Conservation (phyloP, 2,797 vertebrate species). For the Melanotaenia boesemani region DNA sequence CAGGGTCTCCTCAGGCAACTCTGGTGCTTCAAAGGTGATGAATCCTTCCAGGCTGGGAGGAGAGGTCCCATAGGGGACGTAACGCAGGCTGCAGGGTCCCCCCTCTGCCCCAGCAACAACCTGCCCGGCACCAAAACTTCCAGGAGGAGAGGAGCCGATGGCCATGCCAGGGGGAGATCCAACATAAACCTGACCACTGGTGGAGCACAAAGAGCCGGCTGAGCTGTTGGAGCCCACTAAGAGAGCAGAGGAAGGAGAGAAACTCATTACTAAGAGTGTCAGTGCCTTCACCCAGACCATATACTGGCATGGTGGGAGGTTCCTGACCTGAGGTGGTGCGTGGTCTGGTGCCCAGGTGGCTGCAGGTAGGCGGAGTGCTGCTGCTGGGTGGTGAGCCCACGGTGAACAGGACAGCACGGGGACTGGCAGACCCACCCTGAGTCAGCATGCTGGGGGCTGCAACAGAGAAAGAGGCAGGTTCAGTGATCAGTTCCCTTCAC, state of each 20-base stretch:
- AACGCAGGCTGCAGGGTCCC: conserved; percentile 90
- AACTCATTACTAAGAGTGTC: background rate
- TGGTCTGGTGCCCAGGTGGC: conserved; percentile 89
- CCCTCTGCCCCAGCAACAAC: conserved; percentile 77
- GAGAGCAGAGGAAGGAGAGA: conserved; percentile 12
- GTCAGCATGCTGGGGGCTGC: conserved; percentile 84
- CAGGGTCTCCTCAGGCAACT: conserved; percentile 96
- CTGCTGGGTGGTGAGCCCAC: conserved; percentile 96
- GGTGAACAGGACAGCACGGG: conserved; percentile 93
- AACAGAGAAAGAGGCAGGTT: conserved; percentile 75
- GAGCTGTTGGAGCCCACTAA: conserved; percentile 97
- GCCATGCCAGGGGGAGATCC: conserved; percentile 92
- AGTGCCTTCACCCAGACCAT: background rate
- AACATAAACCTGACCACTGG: conserved; percentile 88
- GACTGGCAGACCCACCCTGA: conserved; percentile 77
- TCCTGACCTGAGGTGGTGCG: conserved; percentile 93
- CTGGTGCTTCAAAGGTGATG: conserved; percentile 96
- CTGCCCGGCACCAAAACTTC: conserved; percentile 58
- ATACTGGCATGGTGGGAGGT: background rate
- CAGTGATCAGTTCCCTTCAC: too few relatives aligned
- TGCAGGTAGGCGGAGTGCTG: conserved; percentile 89
- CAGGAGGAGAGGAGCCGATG: conserved; percentile 90
- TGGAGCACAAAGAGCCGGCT: conserved; percentile 94
- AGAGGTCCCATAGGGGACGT: conserved; percentile 94
- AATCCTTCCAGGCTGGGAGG: conserved; percentile 96